A percentile compares a stretch with the other conserved stretches of the same genome.
phyloP scores from a whole-genome alignment of 2,797 vertebrate genomes.

The Periophthalmus magnuspinnatus region DNA sequence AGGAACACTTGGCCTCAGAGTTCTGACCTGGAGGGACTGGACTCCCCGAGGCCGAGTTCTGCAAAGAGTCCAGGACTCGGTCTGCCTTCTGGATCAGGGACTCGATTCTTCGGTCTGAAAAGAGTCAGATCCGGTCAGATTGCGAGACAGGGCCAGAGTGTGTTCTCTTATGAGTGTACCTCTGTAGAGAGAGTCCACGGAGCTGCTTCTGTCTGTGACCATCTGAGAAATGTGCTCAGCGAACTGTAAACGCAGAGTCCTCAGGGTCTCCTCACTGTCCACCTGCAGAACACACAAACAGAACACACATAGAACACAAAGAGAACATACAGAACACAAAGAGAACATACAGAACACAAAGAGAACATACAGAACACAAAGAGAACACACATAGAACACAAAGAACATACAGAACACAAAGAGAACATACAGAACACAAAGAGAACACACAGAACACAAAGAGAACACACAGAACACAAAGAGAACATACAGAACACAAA shows the following conservation, averaged over 20 bases:
- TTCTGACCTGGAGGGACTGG: conserved; percentile 24
- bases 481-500: conserved; percentile 14
- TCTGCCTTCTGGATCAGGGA: conserved; percentile 77
- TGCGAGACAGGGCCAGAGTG: too few species aligned
- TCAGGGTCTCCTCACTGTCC: conserved; percentile 37
- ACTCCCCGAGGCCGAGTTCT: conserved; percentile 1
- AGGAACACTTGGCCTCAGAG: neutral
- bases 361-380: conserved; percentile 10
- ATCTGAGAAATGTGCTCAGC: conserved; percentile 58
- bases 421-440: too few species aligned
- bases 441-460: too few species aligned
- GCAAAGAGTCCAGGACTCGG: conserved; percentile 61
- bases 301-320: too few species aligned
- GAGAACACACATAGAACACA: too few species aligned
- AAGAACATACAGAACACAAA: too few species aligned
- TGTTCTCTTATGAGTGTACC: conserved; percentile 26
- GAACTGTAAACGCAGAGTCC: conserved; percentile 56
- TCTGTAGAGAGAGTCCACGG: conserved; percentile 21
- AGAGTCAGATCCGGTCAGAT: neutral
- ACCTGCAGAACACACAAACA: conserved; percentile 28
- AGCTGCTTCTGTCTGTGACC: conserved; percentile 23
- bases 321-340: too few species aligned
- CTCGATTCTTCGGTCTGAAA: conserved; percentile 51
- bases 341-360: too few species aligned
- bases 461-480: conserved; percentile 14